phyloP scores from a whole-genome alignment of 2,797 vertebrate species.

The Megalops cyprinoides region DNA sequence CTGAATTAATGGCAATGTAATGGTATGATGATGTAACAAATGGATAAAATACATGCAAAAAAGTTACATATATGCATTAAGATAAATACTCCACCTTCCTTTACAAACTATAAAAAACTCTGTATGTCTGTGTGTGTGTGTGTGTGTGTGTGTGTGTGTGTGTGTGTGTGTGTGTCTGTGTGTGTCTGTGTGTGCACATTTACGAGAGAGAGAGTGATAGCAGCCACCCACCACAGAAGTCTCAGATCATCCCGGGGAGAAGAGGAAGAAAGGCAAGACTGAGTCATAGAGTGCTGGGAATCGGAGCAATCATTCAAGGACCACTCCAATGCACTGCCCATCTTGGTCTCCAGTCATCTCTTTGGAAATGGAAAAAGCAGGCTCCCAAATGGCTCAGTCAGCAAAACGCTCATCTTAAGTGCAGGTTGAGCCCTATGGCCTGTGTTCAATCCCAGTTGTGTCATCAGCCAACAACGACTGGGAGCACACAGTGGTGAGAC shows the following conservation, averaged over 20 bases:
- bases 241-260: neutral
- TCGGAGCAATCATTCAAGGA: neutral
- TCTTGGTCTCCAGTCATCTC: neutral
- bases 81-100: neutral
- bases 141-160: neutral
- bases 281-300: neutral
- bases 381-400: no score
- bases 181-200: neutral
- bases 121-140: neutral
- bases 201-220: neutral
- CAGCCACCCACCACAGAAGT: neutral
- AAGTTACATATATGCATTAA: neutral
- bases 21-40: no score
- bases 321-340: neutral
- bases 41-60: slow-evolving; percentile 12
- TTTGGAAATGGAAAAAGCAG: neutral
- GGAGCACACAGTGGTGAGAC: no score
- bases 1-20: no score
- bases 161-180: neutral
- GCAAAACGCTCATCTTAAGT: no score
- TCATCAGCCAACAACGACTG: no score
- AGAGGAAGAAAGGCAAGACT: neutral
- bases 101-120: neutral
- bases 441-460: no score
- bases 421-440: no score